Conservation (phyloP, 2,888 invertebrate species). For the Mermis nigrescens region DNA sequence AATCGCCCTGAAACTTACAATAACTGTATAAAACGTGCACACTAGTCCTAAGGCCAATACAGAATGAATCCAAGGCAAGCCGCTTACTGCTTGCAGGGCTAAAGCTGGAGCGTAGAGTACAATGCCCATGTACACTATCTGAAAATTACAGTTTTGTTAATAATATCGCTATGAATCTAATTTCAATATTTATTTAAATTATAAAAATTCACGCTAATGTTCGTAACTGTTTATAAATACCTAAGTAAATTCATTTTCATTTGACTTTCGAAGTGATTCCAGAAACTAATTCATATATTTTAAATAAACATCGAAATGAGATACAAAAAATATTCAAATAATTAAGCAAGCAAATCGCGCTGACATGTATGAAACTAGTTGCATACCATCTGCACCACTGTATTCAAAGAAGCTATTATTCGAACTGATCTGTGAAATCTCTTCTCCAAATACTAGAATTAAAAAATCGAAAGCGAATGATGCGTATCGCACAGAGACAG, state of each 20-base stretch:
- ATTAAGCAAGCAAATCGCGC: no score
- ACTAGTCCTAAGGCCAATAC: constrained; percentile 31
- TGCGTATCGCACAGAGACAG: no score
- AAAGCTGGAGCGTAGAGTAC: constrained; percentile 18
- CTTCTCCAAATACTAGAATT: constrained; percentile 32
- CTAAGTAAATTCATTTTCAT: no score
- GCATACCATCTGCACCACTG: constrained; percentile 33
- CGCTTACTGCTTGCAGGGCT: constrained; percentile 29
- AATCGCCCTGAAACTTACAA: constrained; percentile 27
- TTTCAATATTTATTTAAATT: neutral
- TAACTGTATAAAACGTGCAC: constrained; percentile 34
- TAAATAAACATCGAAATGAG: neutral
- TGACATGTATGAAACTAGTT: neutral
- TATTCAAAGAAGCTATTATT: constrained; percentile 28
- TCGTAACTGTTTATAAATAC: no score
- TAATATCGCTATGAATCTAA: neutral
- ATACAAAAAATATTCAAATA: neutral
- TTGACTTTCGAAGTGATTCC: no score
- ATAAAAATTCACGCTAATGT: no score
- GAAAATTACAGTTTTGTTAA: constrained; percentile 1
- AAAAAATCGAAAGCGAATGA: no score
- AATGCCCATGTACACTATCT: constrained; percentile 13
- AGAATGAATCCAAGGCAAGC: constrained; percentile 25
- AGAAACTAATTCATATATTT: no score
- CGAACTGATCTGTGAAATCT: constrained; percentile 30